Evolutionary conservation across 2,888 invertebrate species (phyloP).

Genomic region (Xylota segnis): DNA sequence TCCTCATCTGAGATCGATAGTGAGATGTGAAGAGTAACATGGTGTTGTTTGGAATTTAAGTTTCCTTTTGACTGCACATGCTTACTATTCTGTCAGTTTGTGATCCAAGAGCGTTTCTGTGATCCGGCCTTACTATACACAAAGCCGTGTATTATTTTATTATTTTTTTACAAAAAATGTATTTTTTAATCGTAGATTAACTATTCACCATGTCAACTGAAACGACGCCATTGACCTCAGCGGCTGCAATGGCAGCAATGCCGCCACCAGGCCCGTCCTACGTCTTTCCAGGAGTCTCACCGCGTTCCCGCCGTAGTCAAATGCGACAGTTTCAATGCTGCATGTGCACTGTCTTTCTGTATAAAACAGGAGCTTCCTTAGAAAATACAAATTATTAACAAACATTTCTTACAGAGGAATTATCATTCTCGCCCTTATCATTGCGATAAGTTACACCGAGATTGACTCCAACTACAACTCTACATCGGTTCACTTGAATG

Average conservation of each 20-base stretch:
- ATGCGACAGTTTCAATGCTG: conserved; percentile 89
- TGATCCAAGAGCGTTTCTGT: too few relatives aligned
- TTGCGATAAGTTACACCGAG: conserved; percentile 73
- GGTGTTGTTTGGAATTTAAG: too few relatives aligned
- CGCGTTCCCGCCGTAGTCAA: conserved; percentile 84
- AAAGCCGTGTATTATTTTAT: too few relatives aligned
- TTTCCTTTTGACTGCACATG: too few relatives aligned
- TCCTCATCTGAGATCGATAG: too few relatives aligned
- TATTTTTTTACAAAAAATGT: background rate
- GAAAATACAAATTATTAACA: background rate
- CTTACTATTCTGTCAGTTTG: too few relatives aligned
- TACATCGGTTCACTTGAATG: conserved; percentile 29
- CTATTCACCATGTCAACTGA: conserved; percentile 84
- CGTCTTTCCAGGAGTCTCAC: conserved; percentile 85
- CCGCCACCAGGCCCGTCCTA: conserved; percentile 84
- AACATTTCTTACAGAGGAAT: conserved; percentile 63
- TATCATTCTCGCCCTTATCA: conserved; percentile 73
- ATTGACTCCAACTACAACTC: conserved; percentile 36
- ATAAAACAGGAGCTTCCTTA: conserved; percentile 43
- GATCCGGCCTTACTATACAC: too few relatives aligned
- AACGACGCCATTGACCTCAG: conserved; percentile 85
- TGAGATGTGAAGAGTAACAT: too few relatives aligned
- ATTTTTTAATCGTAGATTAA: background rate
- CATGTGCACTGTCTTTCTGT: conserved; percentile 89
- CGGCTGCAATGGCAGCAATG: conserved; percentile 81